Evolutionary conservation across 1,140 invertebrate genomes (phyloP), one percentile per base, ranked within the genome.

Genomic region (Heliothis virescens): DNA sequence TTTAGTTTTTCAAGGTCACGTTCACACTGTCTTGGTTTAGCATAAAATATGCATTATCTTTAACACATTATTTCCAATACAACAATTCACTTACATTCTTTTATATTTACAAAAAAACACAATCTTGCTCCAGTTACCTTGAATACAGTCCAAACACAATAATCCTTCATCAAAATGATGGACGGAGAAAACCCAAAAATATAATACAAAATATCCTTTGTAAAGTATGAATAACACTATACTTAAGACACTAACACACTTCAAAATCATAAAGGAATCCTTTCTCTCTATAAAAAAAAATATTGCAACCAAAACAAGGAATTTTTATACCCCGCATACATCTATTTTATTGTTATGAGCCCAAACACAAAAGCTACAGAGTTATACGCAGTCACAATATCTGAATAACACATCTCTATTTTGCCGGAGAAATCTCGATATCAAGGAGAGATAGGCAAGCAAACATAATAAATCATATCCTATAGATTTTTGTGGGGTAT

Each of bases 401-500:
- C 74, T 65, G 74, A 57, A 78, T 78, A 77, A 80, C 78, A 82
- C 78, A 77, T 81, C 63, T 81, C 59, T 84, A 52, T 71, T 80
- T 81, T 76, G 74, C 10, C 63, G 71, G 62, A 82, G 63, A 80
- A 79, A 82, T 78, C 82, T 78, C 82, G 73, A 79, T 72, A 82
- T 79, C 67, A 80, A 71, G 18, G 53, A 52, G 80, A 83, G 78
- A 80, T 71, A 77, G 79, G 76, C 65, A 34, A 60, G 72, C 73
- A 85, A 82, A 84, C 80, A 87, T 79, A 59, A 87, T 87, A 85
- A 87, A 87, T 87, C 84, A 87, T 84, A 65, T 82, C 67, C 78
- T 82, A 69, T 77, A 60, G 53, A 63, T 47, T 16, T 53, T 50
- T 73, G 34, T 18, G 0, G 11, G 21, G 50, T 86, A 82, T 84